Conservation (phyloP, 2,888 invertebrate species). For the Brachylomia viminalis region DNA sequence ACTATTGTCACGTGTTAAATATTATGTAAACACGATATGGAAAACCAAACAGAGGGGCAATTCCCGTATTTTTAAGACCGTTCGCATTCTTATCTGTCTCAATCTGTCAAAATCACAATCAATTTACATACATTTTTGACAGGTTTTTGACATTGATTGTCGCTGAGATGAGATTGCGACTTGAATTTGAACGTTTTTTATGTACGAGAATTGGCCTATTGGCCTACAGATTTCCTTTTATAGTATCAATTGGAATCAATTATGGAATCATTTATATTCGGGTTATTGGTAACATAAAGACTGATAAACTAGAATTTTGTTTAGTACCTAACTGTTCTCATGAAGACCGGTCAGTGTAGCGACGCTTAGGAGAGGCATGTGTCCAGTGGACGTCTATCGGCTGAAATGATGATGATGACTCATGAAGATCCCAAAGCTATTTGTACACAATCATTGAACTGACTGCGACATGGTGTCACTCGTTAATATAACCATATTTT, state of each 20-base stretch:
- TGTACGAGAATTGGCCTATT: too few relatives aligned
- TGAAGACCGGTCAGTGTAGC: not conserved
- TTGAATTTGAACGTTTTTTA: too few relatives aligned
- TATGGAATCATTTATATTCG: not conserved
- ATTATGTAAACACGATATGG: conserved; percentile 20
- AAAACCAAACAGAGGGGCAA: too few relatives aligned
- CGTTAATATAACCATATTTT: conserved; percentile 31
- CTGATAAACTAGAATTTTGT: not conserved
- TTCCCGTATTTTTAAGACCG: too few relatives aligned
- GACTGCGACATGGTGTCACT: conserved; percentile 24
- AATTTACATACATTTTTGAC: too few relatives aligned
- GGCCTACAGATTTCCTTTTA: conserved; percentile 10
- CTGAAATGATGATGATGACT: not conserved
- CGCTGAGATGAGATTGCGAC: too few relatives aligned
- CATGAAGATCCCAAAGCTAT: not conserved
- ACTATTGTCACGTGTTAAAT: conserved; percentile 4
- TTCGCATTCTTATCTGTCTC: too few relatives aligned
- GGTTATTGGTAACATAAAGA: not conserved
- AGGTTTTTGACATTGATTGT: too few relatives aligned
- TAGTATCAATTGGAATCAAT: not conserved
- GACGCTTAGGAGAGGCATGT: too few relatives aligned
- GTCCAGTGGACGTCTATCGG: not conserved
- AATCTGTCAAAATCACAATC: too few relatives aligned
- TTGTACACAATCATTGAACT: conserved; percentile 1
- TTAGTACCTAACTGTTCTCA: too few relatives aligned